phyloP scores from a whole-genome alignment of 2,888 invertebrate genomes.

The Carpatolechia fugitivella region DNA sequence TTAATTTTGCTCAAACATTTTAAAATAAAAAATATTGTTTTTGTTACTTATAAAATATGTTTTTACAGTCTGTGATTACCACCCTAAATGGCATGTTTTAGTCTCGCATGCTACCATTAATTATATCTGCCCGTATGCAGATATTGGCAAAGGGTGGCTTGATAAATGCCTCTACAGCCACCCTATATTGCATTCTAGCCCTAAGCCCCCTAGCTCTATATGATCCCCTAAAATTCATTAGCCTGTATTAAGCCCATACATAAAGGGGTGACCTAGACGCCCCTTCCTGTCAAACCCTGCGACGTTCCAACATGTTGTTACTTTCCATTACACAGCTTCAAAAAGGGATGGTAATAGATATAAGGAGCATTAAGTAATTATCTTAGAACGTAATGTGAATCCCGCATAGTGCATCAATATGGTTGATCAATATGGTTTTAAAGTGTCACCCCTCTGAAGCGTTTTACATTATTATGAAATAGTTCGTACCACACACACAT shows the following conservation, averaged over 20 bases:
- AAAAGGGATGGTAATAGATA: not conserved
- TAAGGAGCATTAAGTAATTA: not conserved
- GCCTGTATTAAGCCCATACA: not conserved
- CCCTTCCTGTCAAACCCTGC: constrained; percentile 32
- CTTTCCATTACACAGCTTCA: not conserved
- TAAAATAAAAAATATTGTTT: too few species aligned
- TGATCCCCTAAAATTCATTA: constrained; percentile 13
- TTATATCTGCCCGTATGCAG: constrained; percentile 11
- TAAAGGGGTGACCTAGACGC: constrained; percentile 22
- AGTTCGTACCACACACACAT: not conserved
- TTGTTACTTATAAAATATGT: too few species aligned
- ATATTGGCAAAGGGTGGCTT: constrained; percentile 37
- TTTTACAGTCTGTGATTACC: too few species aligned
- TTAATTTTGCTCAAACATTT: too few species aligned
- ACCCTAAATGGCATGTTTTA: too few species aligned
- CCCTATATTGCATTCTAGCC: constrained; percentile 36
- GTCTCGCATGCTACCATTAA: not conserved
- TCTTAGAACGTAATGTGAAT: constrained; percentile 23
- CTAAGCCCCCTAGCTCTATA: constrained; percentile 14
- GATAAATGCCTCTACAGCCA: constrained; percentile 35
- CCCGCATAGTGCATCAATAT: constrained; percentile 43
- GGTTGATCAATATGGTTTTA: constrained; percentile 39
- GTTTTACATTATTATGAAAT: not conserved
- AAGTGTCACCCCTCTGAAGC: too few species aligned
- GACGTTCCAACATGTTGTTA: not conserved